Percentiles rank a stretch among this genome's conserved stretches.
phyloP scores from a whole-genome alignment of 1,140 invertebrate genomes.

The Lepidurus arcticus region DNA sequence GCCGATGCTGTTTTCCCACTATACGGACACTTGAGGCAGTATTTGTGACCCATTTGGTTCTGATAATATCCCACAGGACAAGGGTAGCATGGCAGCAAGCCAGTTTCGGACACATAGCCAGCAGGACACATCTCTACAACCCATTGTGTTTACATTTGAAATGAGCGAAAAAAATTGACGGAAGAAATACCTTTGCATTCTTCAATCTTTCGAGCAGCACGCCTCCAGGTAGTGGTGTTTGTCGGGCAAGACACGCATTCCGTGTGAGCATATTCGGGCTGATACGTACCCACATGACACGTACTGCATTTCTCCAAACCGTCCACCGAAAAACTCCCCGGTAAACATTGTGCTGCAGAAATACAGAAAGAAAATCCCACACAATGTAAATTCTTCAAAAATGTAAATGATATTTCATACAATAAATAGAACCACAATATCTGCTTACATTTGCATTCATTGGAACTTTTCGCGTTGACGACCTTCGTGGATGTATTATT shows the following conservation, averaged over 20 bases:
- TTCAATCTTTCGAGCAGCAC: conserved; percentile 45
- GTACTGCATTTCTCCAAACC: conserved; percentile 55
- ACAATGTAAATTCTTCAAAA: neutral
- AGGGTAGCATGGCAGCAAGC: conserved; percentile 48
- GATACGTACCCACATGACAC: conserved; percentile 57
- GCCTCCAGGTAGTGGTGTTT: conserved; percentile 51
- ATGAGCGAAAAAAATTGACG: conserved; percentile 35
- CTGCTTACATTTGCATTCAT: conserved; percentile 56
- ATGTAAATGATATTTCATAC: neutral
- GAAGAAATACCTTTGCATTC: conserved; percentile 48
- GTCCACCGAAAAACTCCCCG: conserved; percentile 48
- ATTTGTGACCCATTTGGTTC: conserved; percentile 43
- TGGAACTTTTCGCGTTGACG: conserved; percentile 49
- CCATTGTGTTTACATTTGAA: neutral
- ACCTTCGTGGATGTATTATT: conserved; percentile 54
- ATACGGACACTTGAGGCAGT: conserved; percentile 46
- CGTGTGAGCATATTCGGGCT: conserved; percentile 53
- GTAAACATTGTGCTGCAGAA: conserved; percentile 48
- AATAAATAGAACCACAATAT: conserved; percentile 23
- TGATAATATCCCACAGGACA: conserved; percentile 50
- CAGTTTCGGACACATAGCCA: conserved; percentile 48
- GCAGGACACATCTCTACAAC: conserved; percentile 45
- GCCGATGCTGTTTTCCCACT: conserved; percentile 37
- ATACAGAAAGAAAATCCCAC: conserved; percentile 23
- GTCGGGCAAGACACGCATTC: conserved; percentile 53